Base-by-base conservation (phyloP, 2,888 invertebrate species). In the Lasioglossum morio region DNA sequence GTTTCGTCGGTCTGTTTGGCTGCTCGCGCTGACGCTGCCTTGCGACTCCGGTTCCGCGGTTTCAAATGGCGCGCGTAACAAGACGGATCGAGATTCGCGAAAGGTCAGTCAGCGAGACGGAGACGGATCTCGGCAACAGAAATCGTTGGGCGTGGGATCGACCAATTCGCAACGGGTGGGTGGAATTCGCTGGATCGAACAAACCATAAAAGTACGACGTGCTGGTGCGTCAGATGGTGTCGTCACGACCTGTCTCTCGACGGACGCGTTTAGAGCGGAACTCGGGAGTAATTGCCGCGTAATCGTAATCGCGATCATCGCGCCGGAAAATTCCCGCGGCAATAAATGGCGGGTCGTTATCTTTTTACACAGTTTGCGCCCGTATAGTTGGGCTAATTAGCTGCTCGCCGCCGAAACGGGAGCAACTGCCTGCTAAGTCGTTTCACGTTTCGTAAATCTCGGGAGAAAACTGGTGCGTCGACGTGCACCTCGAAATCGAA, bases 401-500 rank as follows among this genome's bases (percentile, higher is more conserved):
- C 72, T 76, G 72, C 40, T 83, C 79, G 85, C 27, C 46, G 80
- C 37, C 48, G 84, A 79, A 79, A 84, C 85, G 77, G 74, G 77
- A 60, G 27, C 77, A 80, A 60, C 84, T 48, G 85, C 23, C 75
- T 60, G 79, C 60, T 60, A 63, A 76, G 74, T 77, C 80, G 80
- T 84, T 85, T 84, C 85, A 66, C 87, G 79, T 77, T 74, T 72
- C 79, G 79, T 63, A 72, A 78, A 72, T 86, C 79, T 75, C 70
- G 72, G 23, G 23, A 76, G 75, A 60, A 53, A 75, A 77, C 23
- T 23, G 43, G 43, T 5, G 43, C n/a, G 66, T 8, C 60, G 27
- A 1, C n/a, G 34, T 19, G 2, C 14, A 16, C 19, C 2, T 2
- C 66, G 34, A 30, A 66, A 34, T 8, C 66, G 66, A 19, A 30